These are phyloP conservation scores for Halictus ligatus DNA, from an alignment of 2,888 invertebrate genomes.

Conservation along the genomic window DNA sequence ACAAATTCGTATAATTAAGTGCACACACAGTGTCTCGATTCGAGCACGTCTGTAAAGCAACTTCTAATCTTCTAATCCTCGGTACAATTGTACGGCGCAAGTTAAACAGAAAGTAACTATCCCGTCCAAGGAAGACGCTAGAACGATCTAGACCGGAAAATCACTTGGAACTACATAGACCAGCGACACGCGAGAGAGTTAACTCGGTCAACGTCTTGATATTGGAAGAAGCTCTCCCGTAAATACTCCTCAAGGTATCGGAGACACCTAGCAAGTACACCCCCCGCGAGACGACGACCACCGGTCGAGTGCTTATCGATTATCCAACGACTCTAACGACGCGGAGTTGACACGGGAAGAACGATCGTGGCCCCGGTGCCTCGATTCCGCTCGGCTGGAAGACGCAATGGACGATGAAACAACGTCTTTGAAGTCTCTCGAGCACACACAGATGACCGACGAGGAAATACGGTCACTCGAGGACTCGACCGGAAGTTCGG, in stretches of 20 bases:
- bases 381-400: background rate
- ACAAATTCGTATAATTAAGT: background rate
- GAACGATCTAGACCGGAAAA: background rate
- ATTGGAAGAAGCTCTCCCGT: background rate
- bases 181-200: background rate
- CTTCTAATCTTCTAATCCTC: too few species aligned
- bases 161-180: background rate
- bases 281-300: background rate
- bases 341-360: background rate
- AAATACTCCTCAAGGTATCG: slow-evolving; percentile 1
- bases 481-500: slow-evolving; percentile 39
- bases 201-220: slow-evolving; percentile 7
- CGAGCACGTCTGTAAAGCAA: too few species aligned
- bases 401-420: slow-evolving; percentile 24
- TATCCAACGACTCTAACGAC: slow-evolving; percentile 1
- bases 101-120: background rate
- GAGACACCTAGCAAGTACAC: background rate
- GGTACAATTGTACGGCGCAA: background rate
- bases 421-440: slow-evolving; percentile 37
- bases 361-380: background rate
- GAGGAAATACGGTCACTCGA: slow-evolving; percentile 51
- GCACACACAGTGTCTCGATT: too few species aligned
- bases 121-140: background rate
- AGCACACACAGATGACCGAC: slow-evolving; percentile 20
- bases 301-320: slow-evolving; percentile 5